Base-by-base conservation (phyloP, 2,113 vertebrate species). In the Haliaeetus leucogaster region DNA sequence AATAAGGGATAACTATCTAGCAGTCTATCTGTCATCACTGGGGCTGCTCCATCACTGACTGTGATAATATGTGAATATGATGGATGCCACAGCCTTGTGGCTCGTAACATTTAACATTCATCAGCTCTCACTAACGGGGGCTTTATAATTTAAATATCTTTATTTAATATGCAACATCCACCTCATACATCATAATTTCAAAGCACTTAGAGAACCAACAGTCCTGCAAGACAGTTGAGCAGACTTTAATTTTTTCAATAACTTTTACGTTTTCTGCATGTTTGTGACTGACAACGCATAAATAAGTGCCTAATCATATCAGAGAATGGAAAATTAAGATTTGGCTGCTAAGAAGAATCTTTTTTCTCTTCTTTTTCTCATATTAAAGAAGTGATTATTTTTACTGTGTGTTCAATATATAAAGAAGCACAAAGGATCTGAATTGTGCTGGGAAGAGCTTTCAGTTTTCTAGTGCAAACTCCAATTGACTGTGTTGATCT, bases 101-200 rank as follows among this genome's bases (percentile, higher is more conserved):
- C 97, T 98, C 97, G 93, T 96, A 98, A 98, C 98, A 97, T 98
- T 98, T 98, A 98, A 98, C 98, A 98, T 98, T 96, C 97, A 98
- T 98, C 98, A 98, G 94, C 97, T 98, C 97, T 97, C 98, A 98
- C 98, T 98, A 98, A 98, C 97, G 96, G 97, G 97, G 92, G 97
- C 98, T 99, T 98, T 98, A 98, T 99, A 99, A 98, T 99, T 99
- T 99, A 99, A 99, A 99, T 99, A 99, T 99, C 98, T 97, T 98
- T 98, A 98, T 98, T 98, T 98, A 98, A 99, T 98, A 99, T 99
- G 98, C 98, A 98, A 98, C 98, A 97, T 98, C 98, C 98, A 98
- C 97, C 98, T 97, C 98, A 98, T 99, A 98, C 98, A 99, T 99
- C 99, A 99, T 99, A 98, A 99, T 99, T 99, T 99, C 98, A 99